Conservation (phyloP, 2,888 invertebrate species). For the Drosophila gaucha region DNA sequence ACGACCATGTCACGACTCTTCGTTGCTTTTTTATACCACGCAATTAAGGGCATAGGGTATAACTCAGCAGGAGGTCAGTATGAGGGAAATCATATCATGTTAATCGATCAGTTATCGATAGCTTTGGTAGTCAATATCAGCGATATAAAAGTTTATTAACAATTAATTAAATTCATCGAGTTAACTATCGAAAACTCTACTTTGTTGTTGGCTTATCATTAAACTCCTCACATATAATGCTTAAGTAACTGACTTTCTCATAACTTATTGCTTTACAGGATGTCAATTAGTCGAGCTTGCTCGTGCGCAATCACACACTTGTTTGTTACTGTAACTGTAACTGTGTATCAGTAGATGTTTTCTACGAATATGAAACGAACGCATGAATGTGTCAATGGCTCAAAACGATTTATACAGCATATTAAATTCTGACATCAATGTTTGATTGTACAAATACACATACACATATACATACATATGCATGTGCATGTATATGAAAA, state of each 20-base stretch:
- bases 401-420: slow-evolving; percentile 81
- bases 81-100: background rate
- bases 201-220: too few species aligned
- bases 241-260: too few species aligned
- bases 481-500: slow-evolving; percentile 30
- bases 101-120: background rate
- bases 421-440: slow-evolving; percentile 81
- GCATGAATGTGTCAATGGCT: slow-evolving; percentile 81
- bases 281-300: slow-evolving; percentile 8
- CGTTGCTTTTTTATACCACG: slow-evolving; percentile 25
- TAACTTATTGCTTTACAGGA: background rate
- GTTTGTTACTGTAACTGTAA: slow-evolving; percentile 3
- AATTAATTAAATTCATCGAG: too few species aligned
- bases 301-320: background rate
- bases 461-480: slow-evolving; percentile 1
- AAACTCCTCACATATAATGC: too few species aligned
- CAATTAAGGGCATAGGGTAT: slow-evolving; percentile 13
- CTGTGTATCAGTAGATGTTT: slow-evolving; percentile 29
- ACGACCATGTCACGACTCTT: slow-evolving; percentile 32
- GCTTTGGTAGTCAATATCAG: background rate
- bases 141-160: background rate
- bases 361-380: slow-evolving; percentile 59
- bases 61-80: background rate
- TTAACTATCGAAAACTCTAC: too few species aligned
- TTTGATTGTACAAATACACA: slow-evolving; percentile 65